Conservation (phyloP, 2,888 invertebrate genomes). For the Eilema sororculum region DNA sequence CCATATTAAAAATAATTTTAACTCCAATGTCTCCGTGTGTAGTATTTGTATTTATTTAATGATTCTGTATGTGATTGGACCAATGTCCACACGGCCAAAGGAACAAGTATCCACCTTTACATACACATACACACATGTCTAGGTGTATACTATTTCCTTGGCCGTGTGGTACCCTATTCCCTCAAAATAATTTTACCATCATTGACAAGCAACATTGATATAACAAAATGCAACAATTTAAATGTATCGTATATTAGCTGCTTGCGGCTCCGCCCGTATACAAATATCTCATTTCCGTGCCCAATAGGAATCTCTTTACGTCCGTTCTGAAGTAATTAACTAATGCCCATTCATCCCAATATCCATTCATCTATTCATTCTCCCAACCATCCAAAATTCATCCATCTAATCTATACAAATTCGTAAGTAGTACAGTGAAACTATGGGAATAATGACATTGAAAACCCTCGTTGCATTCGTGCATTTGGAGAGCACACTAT, state of each 20-base stretch:
- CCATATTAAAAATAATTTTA: not conserved
- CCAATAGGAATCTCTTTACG: no score
- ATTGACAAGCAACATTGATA: constrained; percentile 14
- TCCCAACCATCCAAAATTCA: no score
- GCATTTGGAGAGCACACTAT: not conserved
- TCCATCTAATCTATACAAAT: not conserved
- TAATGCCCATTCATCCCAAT: no score
- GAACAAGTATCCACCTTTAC: no score
- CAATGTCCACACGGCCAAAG: not conserved
- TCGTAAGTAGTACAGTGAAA: not conserved
- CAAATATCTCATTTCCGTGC: no score
- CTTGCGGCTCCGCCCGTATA: not conserved
- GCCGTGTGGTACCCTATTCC: not conserved
- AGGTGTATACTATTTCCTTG: no score
- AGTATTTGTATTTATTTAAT: constrained; percentile 15
- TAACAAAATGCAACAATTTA: not conserved
- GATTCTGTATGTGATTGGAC: constrained; percentile 5
- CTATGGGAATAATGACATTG: not conserved
- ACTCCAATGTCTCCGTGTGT: constrained; percentile 11
- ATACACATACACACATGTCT: no score
- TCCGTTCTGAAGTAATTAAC: no score
- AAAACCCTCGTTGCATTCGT: no score
- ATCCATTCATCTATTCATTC: no score
- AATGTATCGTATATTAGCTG: not conserved
- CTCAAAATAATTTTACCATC: not conserved